Percentiles rank a stretch among this genome's conserved stretches.
Conservation (phyloP, 30 jellyfish, hydroid and myxozoan genomes). For the Chrysaora quinquecirrha region DNA sequence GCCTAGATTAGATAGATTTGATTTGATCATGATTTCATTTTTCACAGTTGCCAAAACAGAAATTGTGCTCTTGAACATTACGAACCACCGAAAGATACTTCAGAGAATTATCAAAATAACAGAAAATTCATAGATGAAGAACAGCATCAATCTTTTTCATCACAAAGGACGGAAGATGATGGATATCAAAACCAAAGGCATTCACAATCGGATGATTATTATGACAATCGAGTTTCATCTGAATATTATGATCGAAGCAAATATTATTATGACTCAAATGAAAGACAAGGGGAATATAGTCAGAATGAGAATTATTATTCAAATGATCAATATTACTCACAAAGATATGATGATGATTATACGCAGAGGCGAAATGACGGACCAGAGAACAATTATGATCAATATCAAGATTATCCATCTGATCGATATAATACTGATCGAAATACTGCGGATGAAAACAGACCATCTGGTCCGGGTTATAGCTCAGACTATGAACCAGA, state of each 20-base stretch:
- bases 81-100: conserved; percentile 12
- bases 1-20: too few relatives aligned
- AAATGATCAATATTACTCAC: not conserved
- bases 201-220: not conserved
- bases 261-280: not conserved
- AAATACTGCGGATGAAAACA: not conserved
- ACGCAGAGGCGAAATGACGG: not conserved
- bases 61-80: conserved; percentile 43
- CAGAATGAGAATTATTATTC: not conserved
- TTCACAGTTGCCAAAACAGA: conserved; percentile 40
- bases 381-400: not conserved
- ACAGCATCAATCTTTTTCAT: too few relatives aligned
- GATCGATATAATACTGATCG: not conserved
- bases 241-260: too few relatives aligned
- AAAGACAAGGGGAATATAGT: too few relatives aligned
- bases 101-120: too few relatives aligned
- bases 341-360: conserved; percentile 4
- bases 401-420: not conserved
- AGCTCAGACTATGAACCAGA: not conserved
- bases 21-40: too few relatives aligned
- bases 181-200: not conserved
- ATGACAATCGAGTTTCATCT: not conserved
- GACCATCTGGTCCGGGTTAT: conserved; percentile 10
- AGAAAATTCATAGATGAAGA: too few relatives aligned
- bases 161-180: not conserved